Percentiles rank a stretch among this genome's conserved stretches.
Evolutionary conservation across 2,797 vertebrate genomes (phyloP).

Genomic region (Cirrhinus molitorella): DNA sequence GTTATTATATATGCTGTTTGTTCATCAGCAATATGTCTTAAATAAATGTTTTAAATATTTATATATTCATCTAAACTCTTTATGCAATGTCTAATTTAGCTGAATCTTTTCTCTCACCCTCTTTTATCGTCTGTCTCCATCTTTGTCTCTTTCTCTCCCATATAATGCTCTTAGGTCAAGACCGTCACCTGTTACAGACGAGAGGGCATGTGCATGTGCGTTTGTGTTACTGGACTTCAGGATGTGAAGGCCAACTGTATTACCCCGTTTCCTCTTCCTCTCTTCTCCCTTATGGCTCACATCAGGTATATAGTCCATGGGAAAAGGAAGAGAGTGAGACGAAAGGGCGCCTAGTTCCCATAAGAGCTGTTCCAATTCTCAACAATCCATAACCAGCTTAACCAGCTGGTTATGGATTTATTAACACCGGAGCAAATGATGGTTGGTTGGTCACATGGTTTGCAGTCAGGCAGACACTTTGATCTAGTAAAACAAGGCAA

Average conservation of each 20-base stretch:
- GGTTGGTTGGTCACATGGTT: slow-evolving; percentile 65
- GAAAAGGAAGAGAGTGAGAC: slow-evolving; percentile 38
- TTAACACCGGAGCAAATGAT: slow-evolving; percentile 1
- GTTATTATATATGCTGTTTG: too few relatives aligned
- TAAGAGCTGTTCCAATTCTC: not conserved
- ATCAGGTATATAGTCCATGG: slow-evolving; percentile 30
- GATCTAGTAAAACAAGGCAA: slow-evolving; percentile 71
- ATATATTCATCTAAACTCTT: not conserved
- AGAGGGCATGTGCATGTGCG: slow-evolving; percentile 20
- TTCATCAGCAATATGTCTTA: too few relatives aligned
- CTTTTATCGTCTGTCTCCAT: not conserved
- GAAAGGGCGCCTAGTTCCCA: slow-evolving; percentile 19
- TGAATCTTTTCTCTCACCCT: not conserved
- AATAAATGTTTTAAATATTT: too few relatives aligned
- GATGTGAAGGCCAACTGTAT: slow-evolving; percentile 36
- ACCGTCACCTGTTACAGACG: slow-evolving; percentile 36
- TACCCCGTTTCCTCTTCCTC: slow-evolving; percentile 42
- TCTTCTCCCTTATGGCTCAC: slow-evolving; percentile 14
- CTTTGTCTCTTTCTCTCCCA: not conserved
- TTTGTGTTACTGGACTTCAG: slow-evolving; percentile 33
- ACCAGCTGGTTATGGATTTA: slow-evolving; percentile 8
- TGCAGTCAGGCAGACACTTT: slow-evolving; percentile 70
- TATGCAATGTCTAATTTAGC: not conserved
- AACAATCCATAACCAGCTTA: slow-evolving; percentile 17
- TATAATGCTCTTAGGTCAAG: slow-evolving; percentile 47